These are phyloP conservation scores for Limosa lapponica DNA, from an alignment of 2,797 vertebrate genomes.

Conservation along the genomic window DNA sequence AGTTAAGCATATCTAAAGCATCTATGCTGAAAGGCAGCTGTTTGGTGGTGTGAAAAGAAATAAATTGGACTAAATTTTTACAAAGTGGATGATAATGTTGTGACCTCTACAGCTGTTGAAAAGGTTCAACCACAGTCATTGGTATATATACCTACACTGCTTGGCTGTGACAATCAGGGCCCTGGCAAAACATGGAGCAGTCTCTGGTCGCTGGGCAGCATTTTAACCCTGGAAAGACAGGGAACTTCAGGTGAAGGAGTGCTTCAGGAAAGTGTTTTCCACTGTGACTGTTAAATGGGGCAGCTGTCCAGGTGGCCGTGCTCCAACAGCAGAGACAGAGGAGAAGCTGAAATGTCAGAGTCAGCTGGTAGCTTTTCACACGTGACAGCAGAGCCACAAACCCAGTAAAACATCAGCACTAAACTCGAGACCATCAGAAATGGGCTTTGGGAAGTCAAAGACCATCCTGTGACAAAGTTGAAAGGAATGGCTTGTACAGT, in stretches of 20 bases:
- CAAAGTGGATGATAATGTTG: background rate
- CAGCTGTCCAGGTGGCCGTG: background rate
- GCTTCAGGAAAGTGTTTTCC: background rate
- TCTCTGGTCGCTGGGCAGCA: background rate
- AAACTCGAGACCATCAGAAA: background rate
- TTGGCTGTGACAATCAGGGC: background rate
- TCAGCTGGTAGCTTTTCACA: background rate
- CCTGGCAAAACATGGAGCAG: background rate
- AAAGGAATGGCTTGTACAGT: background rate
- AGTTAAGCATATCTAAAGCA: background rate
- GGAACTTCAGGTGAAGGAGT: background rate
- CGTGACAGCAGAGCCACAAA: background rate
- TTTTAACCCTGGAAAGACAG: background rate
- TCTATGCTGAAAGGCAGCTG: background rate
- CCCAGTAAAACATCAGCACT: background rate
- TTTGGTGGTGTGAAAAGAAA: background rate
- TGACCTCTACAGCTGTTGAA: background rate
- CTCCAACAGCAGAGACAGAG: background rate
- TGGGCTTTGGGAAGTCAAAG: background rate
- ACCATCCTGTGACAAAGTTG: background rate
- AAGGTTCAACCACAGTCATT: background rate
- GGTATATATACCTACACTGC: background rate
- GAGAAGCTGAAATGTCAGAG: background rate
- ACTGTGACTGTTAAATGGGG: background rate
- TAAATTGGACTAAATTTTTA: background rate